These are phyloP conservation scores for Phoxinus dragarum DNA, from an alignment of 2,797 vertebrate genomes.

Conservation along the genomic window DNA sequence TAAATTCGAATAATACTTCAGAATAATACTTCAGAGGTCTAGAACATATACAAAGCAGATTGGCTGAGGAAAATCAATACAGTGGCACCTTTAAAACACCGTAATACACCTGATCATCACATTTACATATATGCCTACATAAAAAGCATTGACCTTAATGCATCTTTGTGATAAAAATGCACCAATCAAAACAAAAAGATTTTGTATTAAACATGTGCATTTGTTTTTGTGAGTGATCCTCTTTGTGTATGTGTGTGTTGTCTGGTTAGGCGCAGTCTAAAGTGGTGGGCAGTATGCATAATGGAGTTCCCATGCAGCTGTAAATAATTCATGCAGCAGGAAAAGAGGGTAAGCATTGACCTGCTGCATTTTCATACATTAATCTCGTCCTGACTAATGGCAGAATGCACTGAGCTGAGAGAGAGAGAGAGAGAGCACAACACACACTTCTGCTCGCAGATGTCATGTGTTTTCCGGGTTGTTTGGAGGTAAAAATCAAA, in stretches of 20 bases:
- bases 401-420: slow-evolving; percentile 41
- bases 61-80: not conserved
- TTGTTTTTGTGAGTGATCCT: slow-evolving; percentile 19
- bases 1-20: not conserved
- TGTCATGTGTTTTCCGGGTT: slow-evolving; percentile 29
- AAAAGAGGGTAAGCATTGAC: slow-evolving; percentile 55
- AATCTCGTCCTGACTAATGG: slow-evolving; percentile 60
- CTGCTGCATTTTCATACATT: slow-evolving; percentile 66
- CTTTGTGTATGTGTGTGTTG: slow-evolving; percentile 40
- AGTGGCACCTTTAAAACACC: not conserved
- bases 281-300: slow-evolving; percentile 59
- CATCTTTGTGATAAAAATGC: not conserved
- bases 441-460: slow-evolving; percentile 16
- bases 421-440: slow-evolving; percentile 21
- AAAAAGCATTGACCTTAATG: not conserved
- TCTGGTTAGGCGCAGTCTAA: slow-evolving; percentile 27
- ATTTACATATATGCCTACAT: not conserved
- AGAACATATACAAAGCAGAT: not conserved
- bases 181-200: not conserved
- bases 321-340: slow-evolving; percentile 63
- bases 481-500: slow-evolving; percentile 24
- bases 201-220: slow-evolving; percentile 10
- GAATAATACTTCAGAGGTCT: not conserved
- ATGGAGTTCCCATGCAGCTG: slow-evolving; percentile 62
- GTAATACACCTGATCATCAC: not conserved